Evolutionary conservation across 2,888 invertebrate species (phyloP).

Genomic region (Serripes groenlandicus): DNA sequence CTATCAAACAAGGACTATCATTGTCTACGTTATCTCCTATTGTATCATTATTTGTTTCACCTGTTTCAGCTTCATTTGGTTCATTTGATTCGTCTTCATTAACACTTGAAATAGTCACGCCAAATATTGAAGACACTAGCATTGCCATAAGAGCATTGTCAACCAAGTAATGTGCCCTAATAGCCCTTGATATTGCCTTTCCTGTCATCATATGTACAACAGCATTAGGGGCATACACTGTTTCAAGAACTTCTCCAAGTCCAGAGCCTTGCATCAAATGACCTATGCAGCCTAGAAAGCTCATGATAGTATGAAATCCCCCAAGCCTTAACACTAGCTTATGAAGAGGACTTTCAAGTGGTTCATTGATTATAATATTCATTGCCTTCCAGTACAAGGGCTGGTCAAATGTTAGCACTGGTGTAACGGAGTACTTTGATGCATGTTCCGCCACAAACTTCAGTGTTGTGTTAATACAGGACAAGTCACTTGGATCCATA

Average conservation of each 20-base stretch:
- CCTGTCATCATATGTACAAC: slow-evolving; percentile 71
- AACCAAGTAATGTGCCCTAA: slow-evolving; percentile 66
- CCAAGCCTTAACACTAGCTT: slow-evolving; percentile 49
- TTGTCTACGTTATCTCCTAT: not conserved
- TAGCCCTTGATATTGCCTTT: slow-evolving; percentile 66
- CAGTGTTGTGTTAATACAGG: slow-evolving; percentile 58
- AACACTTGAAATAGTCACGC: not conserved
- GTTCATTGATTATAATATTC: slow-evolving; percentile 8
- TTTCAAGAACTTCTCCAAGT: slow-evolving; percentile 65
- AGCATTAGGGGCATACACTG: slow-evolving; percentile 69
- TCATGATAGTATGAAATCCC: slow-evolving; percentile 66
- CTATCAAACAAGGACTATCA: not conserved
- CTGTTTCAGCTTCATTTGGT: too few relatives aligned
- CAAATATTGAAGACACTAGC: not conserved
- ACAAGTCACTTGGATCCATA: slow-evolving; percentile 18
- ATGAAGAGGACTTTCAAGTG: not conserved
- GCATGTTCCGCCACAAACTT: slow-evolving; percentile 51
- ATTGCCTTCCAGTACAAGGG: slow-evolving; percentile 68
- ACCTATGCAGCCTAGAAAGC: slow-evolving; percentile 71
- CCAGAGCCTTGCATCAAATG: slow-evolving; percentile 61
- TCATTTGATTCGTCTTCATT: not conserved
- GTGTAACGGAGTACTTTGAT: slow-evolving; percentile 20
- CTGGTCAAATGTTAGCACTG: slow-evolving; percentile 72
- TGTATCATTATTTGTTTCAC: not conserved
- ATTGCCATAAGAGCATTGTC: slow-evolving; percentile 38